Evolutionary conservation across 2,113 vertebrate species (phyloP), one percentile per base, ranked within the genome.

Genomic region (Syngnathus scovelli): DNA sequence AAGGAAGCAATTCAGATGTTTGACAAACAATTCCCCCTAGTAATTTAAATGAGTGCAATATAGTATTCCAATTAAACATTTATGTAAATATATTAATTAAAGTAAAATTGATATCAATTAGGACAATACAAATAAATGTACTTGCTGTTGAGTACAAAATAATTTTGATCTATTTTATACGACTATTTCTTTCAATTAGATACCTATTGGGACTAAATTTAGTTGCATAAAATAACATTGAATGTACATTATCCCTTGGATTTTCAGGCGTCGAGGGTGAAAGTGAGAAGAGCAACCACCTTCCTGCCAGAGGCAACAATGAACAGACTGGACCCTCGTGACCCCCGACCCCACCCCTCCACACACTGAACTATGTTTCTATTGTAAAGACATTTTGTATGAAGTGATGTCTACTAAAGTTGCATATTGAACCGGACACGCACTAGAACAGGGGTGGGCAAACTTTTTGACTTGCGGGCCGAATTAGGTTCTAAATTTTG

Each of bases 241-340:
- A n/a, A n/a, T n/a, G n/a, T n/a, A n/a, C 9, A 43, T 43, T 33
- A 33, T 33, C 3, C 27, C 3, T 33, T 33, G 27, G 27, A 33
- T 58, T 62, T 62, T 44, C 21, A 62, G 61, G 16, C 3, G 8
- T n/a, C n/a, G n/a, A n/a, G n/a, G n/a, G n/a, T 0, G 72, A 43
- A 37, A 3, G 41, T 21, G 59, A 58, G 33, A 38, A 38, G 43
- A 68, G 12, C 6, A 78, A 79, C 21, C 46, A 39, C 2, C 19
- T 87, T 70, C 64, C 69, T 0, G 65, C 6, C 8, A 64, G 66
- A 0, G 33, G 63, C 38, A 68, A 61, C 8, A 74, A 75, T 5
- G 71, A 58, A 66, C 70, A 75, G 1, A 64, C 69, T 21, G 60
- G 1, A 27, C 19, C 15, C 10, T 6, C 16, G 18, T 64, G 36